Evolutionary conservation across 2,797 vertebrate genomes (phyloP).

Genomic region (Florisuga fusca): DNA sequence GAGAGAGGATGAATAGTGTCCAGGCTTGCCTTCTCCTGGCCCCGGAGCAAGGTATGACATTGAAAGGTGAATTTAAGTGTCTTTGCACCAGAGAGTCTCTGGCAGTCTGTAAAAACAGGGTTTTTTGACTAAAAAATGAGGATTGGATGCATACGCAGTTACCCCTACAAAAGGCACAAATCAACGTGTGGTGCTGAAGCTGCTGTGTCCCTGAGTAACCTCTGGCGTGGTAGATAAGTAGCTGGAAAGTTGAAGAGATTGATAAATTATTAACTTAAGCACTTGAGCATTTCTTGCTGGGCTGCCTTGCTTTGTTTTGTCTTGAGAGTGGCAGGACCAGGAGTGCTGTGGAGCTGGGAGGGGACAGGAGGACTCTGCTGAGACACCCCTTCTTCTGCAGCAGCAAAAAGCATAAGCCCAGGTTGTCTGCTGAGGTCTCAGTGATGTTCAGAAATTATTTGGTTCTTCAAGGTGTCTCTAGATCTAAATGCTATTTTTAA

Average conservation of each 20-base stretch:
- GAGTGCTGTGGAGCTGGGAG: not conserved
- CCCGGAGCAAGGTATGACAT: not conserved
- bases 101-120: not conserved
- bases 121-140: not conserved
- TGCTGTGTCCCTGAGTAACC: not conserved
- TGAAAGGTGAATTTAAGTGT: not conserved
- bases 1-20: not conserved
- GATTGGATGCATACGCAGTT: accelerated
- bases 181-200: not conserved
- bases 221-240: not conserved
- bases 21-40: not conserved
- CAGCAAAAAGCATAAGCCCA: not conserved
- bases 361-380: accelerated
- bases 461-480: not conserved
- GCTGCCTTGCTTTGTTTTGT: not conserved
- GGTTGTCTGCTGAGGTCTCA: not conserved
- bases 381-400: not conserved
- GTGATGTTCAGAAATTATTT: not conserved
- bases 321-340: not conserved
- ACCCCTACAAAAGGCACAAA: not conserved
- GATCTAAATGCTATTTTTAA: not conserved
- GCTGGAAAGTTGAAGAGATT: slow-evolving; percentile 24
- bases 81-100: not conserved
- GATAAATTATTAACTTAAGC: slow-evolving; percentile 36
- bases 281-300: not conserved